These are phyloP conservation scores for Manacus vitellinus DNA, from an alignment of 2,113 vertebrate species.

Conservation along the genomic window DNA sequence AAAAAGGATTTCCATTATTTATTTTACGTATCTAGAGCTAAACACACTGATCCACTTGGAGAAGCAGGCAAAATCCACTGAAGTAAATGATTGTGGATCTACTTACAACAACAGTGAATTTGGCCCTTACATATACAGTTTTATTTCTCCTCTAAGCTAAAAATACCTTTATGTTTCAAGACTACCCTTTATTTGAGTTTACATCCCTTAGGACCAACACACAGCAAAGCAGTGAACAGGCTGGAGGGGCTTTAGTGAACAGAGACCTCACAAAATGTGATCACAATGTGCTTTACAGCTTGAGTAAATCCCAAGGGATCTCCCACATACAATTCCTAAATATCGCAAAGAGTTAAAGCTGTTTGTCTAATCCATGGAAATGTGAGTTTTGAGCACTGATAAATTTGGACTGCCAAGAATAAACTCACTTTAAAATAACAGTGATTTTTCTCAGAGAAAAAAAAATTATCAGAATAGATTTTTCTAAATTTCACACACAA, in stretches of 20 bases:
- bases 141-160: conserved; percentile 66
- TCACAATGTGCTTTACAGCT: conserved; percentile 64
- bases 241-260: conserved; percentile 66
- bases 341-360: conserved; percentile 46
- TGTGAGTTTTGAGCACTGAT: conserved; percentile 9
- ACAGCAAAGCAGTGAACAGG: conserved; percentile 49
- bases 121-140: conserved; percentile 18
- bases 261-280: conserved; percentile 68
- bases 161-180: conserved; percentile 68
- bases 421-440: conserved; percentile 37
- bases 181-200: conserved; percentile 67
- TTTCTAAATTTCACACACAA: conserved; percentile 47
- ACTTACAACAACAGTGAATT: conserved; percentile 4
- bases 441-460: not conserved
- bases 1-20: conserved; percentile 1
- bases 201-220: conserved; percentile 62
- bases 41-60: not conserved
- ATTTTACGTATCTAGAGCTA: not conserved
- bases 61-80: not conserved
- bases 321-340: conserved; percentile 40
- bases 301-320: conserved; percentile 52
- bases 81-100: conserved; percentile 6
- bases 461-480: not conserved
- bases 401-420: conserved; percentile 32
- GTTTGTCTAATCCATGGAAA: conserved; percentile 53